Conservation (phyloP, 2,797 vertebrate genomes). For the Otolemur crassicaudatus region DNA sequence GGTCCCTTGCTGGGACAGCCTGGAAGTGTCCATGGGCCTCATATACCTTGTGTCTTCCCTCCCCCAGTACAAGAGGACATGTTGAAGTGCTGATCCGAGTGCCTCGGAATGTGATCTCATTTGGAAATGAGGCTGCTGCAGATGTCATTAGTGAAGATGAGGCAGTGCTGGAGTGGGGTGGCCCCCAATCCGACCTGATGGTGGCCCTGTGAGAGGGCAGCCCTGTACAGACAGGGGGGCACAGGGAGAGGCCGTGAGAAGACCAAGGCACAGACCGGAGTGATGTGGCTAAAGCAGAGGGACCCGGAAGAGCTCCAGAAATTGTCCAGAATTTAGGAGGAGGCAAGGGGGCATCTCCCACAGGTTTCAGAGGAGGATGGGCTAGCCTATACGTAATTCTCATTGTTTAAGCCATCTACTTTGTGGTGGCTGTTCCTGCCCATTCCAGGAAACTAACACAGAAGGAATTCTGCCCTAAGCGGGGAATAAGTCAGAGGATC, state of each 20-base stretch:
- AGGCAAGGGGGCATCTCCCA: too few species aligned
- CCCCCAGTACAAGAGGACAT: background rate
- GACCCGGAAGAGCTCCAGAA: background rate
- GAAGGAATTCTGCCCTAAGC: background rate
- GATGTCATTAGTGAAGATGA: background rate
- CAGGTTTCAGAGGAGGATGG: fast-evolving
- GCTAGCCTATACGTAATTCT: too few species aligned
- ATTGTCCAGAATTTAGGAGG: background rate
- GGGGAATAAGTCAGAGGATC: background rate
- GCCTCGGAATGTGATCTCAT: background rate
- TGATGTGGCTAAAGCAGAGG: background rate
- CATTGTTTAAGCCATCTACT: background rate
- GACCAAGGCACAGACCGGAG: background rate
- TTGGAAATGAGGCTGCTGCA: background rate
- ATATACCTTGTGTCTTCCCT: background rate
- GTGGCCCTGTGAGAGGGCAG: background rate
- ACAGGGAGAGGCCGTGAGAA: fast-evolving
- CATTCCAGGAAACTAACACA: background rate
- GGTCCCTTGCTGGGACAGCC: background rate
- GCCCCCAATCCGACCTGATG: background rate
- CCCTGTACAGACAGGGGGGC: background rate
- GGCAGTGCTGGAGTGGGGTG: background rate
- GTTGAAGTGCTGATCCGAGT: too few species aligned
- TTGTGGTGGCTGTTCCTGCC: too few species aligned
- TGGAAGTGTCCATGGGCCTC: background rate